These are phyloP conservation scores for Caenorhabditis sulstoni DNA, from an alignment of 2,888 invertebrate species.

Conservation along the genomic window DNA sequence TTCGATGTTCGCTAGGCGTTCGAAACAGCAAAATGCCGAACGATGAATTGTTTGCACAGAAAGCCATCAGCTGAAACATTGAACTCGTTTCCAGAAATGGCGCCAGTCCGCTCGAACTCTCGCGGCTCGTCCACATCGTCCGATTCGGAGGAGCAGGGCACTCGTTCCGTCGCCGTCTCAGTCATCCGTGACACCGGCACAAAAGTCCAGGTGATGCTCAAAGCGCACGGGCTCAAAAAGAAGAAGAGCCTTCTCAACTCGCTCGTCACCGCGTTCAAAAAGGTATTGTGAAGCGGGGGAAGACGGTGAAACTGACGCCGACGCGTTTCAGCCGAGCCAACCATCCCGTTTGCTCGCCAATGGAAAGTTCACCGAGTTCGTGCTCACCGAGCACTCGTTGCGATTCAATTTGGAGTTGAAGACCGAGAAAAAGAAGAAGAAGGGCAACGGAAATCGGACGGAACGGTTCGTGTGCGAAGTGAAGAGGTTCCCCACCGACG, in stretches of 20 bases:
- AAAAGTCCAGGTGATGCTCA: constrained; percentile 76
- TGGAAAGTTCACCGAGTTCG: constrained; percentile 76
- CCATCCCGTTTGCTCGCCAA: constrained; percentile 78
- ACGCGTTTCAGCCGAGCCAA: constrained; percentile 74
- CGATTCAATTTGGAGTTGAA: constrained; percentile 71
- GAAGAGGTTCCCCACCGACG: constrained; percentile 74
- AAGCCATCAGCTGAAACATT: too few relatives aligned
- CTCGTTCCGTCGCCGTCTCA: constrained; percentile 65
- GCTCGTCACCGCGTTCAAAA: constrained; percentile 74
- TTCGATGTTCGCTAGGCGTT: too few relatives aligned
- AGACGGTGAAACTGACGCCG: too few relatives aligned
- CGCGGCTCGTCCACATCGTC: constrained; percentile 43
- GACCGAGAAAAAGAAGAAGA: constrained; percentile 76
- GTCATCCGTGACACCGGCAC: constrained; percentile 75
- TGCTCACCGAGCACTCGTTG: constrained; percentile 71
- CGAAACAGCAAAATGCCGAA: too few relatives aligned
- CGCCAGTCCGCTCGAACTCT: constrained; percentile 41
- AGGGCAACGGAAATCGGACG: constrained; percentile 71
- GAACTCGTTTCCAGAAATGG: constrained; percentile 41
- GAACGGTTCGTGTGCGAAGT: constrained; percentile 75
- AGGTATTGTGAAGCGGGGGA: too few relatives aligned
- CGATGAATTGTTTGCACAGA: too few relatives aligned
- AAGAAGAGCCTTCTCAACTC: constrained; percentile 70
- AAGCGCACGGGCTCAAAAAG: constrained; percentile 77
- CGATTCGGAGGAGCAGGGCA: constrained; percentile 53